phyloP scores from a whole-genome alignment of 1,140 invertebrate species.

The Eufriesea mexicana region DNA sequence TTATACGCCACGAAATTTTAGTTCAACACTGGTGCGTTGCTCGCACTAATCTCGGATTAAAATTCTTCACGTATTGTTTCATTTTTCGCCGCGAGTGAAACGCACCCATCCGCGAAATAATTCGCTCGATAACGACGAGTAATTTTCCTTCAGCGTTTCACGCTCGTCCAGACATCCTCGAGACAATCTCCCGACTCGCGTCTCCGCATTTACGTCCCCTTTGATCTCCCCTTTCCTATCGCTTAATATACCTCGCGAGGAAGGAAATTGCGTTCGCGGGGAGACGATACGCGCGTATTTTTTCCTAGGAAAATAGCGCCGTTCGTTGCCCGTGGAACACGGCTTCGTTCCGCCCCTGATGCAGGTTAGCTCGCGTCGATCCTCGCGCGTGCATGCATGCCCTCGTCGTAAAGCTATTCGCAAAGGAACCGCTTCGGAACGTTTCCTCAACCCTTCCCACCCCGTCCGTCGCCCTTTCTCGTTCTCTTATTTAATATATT shows the following conservation, averaged over 20 bases:
- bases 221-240: constrained; percentile 7
- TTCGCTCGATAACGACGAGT: no score
- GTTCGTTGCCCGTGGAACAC: not conserved
- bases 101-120: no score
- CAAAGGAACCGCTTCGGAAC: not conserved
- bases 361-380: not conserved
- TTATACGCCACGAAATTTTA: no score
- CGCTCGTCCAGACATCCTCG: not conserved
- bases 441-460: not conserved
- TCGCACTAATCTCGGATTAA: not conserved
- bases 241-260: constrained; percentile 12
- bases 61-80: not conserved
- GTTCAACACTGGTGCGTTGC: no score
- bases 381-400: not conserved
- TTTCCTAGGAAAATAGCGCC: not conserved
- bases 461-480: not conserved
- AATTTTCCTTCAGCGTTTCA: not conserved
- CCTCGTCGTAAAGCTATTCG: not conserved
- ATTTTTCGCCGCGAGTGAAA: not conserved
- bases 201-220: not conserved
- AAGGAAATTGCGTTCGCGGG: constrained; percentile 10
- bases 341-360: not conserved
- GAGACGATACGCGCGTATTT: not conserved
- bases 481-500: constrained; percentile 51
- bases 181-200: not conserved